These are phyloP conservation scores for Biston stratarius DNA, from an alignment of 2,888 invertebrate genomes.

Conservation along the genomic window DNA sequence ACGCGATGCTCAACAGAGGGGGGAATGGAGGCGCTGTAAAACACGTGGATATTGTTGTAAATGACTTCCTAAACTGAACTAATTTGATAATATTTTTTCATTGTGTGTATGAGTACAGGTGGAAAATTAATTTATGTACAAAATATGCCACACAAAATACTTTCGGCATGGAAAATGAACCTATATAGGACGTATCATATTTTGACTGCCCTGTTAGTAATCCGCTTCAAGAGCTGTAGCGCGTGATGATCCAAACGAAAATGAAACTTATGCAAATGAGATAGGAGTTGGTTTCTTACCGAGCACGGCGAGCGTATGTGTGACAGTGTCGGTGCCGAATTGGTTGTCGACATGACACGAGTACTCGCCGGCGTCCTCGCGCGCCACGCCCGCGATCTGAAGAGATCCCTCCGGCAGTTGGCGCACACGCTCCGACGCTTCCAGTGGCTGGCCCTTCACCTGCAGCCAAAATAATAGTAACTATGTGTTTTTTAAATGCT, in stretches of 20 bases:
- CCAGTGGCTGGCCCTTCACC: constrained; percentile 92
- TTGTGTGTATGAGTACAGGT: too few relatives aligned
- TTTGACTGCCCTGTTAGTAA: too few relatives aligned
- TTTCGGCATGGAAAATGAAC: too few relatives aligned
- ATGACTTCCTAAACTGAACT: neutral
- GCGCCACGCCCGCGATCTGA: constrained; percentile 95
- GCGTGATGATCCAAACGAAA: too few relatives aligned
- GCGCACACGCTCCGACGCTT: constrained; percentile 93
- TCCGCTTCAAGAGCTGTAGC: too few relatives aligned
- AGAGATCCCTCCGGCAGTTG: constrained; percentile 96
- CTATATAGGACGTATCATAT: too few relatives aligned
- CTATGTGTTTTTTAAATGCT: too few relatives aligned
- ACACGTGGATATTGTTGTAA: neutral
- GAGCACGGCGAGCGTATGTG: constrained; percentile 95
- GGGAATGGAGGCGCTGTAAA: constrained; percentile 83
- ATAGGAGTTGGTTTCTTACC: constrained; percentile 76
- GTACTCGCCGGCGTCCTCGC: constrained; percentile 97
- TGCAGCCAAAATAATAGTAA: constrained; percentile 41
- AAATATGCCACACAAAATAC: too few relatives aligned
- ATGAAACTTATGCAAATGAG: neutral
- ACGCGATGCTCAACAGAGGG: constrained; percentile 79
- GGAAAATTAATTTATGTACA: too few relatives aligned
- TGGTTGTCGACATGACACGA: constrained; percentile 97
- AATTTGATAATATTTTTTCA: neutral
- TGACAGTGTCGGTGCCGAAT: constrained; percentile 96